Evolutionary conservation across 2,888 invertebrate genomes (phyloP).

Genomic region (Ommatoiulus sabulosus): DNA sequence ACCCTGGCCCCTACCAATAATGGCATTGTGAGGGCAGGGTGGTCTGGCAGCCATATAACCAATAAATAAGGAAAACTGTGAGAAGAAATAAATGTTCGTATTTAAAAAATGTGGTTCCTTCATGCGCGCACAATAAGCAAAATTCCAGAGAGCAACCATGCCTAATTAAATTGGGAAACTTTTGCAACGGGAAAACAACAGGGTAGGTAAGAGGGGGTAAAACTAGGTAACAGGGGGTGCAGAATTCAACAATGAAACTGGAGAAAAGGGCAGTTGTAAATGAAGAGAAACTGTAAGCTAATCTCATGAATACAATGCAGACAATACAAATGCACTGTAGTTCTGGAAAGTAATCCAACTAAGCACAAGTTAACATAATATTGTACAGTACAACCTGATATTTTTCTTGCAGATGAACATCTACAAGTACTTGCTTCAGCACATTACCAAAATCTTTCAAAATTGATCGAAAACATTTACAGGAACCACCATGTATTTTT

Average conservation of each 20-base stretch:
- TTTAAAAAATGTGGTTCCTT: slow-evolving; percentile 18
- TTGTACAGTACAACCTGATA: too few relatives aligned
- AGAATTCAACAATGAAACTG: neutral
- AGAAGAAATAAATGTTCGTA: slow-evolving; percentile 38
- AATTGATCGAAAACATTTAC: too few relatives aligned
- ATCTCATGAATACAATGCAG: too few relatives aligned
- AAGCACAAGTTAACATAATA: too few relatives aligned
- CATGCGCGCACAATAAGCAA: slow-evolving; percentile 12
- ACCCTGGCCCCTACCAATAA: neutral
- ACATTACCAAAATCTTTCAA: too few relatives aligned
- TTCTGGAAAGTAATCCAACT: too few relatives aligned
- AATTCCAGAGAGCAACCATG: slow-evolving; percentile 34
- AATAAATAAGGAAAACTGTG: slow-evolving; percentile 43
- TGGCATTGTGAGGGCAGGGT: slow-evolving; percentile 32
- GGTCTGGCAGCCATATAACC: slow-evolving; percentile 3
- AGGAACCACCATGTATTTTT: too few relatives aligned
- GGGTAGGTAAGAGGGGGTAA: neutral
- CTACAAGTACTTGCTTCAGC: too few relatives aligned
- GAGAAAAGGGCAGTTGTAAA: neutral
- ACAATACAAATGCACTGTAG: too few relatives aligned
- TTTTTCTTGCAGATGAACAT: too few relatives aligned
- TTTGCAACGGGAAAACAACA: slow-evolving; percentile 19
- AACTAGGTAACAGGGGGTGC: neutral
- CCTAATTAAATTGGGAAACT: slow-evolving; percentile 35
- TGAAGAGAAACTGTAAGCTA: neutral